Percentiles rank a stretch among this genome's conserved stretches.
Conservation (phyloP, 2,797 vertebrate genomes). For the Florisuga fusca region DNA sequence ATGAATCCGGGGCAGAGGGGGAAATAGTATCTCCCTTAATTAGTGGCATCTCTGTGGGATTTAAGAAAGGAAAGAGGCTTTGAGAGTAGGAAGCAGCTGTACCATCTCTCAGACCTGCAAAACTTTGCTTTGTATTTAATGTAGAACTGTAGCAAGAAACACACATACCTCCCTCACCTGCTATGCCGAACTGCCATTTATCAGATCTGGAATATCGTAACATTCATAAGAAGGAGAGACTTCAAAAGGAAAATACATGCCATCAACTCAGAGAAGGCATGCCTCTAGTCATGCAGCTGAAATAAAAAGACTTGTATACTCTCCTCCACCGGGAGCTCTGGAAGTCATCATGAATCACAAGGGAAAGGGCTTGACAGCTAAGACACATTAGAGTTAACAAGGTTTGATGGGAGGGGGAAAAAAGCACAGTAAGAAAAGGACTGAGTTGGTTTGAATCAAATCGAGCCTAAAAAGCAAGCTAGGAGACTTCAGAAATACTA, state of each 20-base stretch:
- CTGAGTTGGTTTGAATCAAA: background rate
- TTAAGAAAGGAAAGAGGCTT: background rate
- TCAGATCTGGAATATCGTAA: background rate
- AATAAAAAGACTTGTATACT: background rate
- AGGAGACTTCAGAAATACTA: background rate
- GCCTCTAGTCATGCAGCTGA: background rate
- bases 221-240: background rate
- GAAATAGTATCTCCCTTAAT: background rate
- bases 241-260: background rate
- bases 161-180: background rate
- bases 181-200: background rate
- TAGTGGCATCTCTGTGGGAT: background rate
- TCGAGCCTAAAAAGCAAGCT: background rate
- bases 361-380: background rate
- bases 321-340: conserved; percentile 15
- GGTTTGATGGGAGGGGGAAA: background rate
- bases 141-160: background rate
- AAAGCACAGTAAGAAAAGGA: background rate
- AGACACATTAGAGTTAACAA: background rate
- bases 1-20: background rate
- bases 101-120: background rate
- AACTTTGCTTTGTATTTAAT: background rate
- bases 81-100: background rate
- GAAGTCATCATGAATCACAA: conserved; percentile 31
- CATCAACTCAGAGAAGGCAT: background rate